Evolutionary conservation across 1,140 invertebrate genomes (phyloP), one percentile per base, ranked within the genome.

Genomic region (Drosophila repleta): DNA sequence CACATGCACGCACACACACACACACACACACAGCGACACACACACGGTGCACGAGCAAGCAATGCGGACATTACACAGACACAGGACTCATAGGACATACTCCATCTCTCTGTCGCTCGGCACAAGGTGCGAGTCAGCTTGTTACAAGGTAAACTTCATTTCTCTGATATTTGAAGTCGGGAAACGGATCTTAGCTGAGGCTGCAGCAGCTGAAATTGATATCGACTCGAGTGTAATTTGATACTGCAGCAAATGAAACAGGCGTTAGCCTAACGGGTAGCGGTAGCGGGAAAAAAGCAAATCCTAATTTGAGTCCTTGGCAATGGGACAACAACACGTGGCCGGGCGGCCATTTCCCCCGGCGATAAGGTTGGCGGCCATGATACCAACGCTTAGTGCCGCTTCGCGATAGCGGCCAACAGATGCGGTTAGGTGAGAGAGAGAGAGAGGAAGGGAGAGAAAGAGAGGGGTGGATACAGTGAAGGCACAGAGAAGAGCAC

Each of bases 111-210:
- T 21, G 4, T 11, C 24, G 6, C 45, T 13, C 11, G 4, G 15
- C 37, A 6, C 13, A 46, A 77, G 82, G 78, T 78, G 82, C 74
- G 17, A 65, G 55, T 32, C 60, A 82, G 76, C 74, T 85, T 85
- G 82, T 82, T 87, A 70, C 75, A 85, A 87, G 83, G 82, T 82
- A 87, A 85, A 85, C 79, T 85, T 82, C 63, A 87, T 85, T 85
- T 85, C 78, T 85, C 61, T 74, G 48, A 72, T 75, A 78, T 74
- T 71, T 53, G 61, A 45, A 18, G 41, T 24, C 10, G 15, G 46
- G 43, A 4, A 48, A 11, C 3, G 17, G 35, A 49, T 32, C n/a
- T 20, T n/a, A 29, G 29, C 63, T 46, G 55, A 49, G 41, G 49
- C 43, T n/a, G 29, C 13, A 26, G 21, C 39, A 18, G 39, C 39